Base-by-base conservation (phyloP, 2,797 vertebrate species). In the Helicolenus hilgendorfi region DNA sequence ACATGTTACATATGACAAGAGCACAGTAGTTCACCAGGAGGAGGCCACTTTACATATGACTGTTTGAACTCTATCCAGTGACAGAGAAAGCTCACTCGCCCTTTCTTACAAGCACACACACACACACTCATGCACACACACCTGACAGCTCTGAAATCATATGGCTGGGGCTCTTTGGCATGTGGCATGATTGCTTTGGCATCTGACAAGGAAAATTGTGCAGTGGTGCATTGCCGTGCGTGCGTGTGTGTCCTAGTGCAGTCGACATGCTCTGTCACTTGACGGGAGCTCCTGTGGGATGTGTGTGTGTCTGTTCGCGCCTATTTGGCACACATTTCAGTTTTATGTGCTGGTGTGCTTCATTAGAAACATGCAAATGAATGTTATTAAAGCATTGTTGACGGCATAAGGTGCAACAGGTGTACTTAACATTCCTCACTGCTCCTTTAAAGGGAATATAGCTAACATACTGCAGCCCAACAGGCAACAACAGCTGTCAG, bases 141-240 rank as follows among this genome's bases (percentile, higher is more conserved):
- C 64, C 55, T 77, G 75, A 78, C 74, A 70, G 72, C 74, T 81
- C 65, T 81, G 63, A 81, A 79, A 80, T 84, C 81, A 83, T 45
- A 72, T n/a, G 38, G 41, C 79, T 59, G 38, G 4, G 26, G 31
- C 70, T 85, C 60, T 85, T 75, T 84, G 71, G 72, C 67, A 64
- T 80, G 72, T 69, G 3, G 24, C 63, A 75, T 84, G 72, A 87
- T 85, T 72, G 60, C 53, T 87, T 76, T 85, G 84, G 70, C 86
- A 77, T 82, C 60, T 77, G 75, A 85, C 77, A 69, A 4, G 15
- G 75, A 83, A 59, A 26, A 63, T 2, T 53, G 67, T 15, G 45
- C 73, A 38, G 14, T 59, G 63, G 38, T 35, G 77, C 62, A 36
- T 49, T 56, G 53, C 18, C 6, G 6, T 11, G 38, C 11, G 24